Conservation (phyloP, 2,888 invertebrate species). For the Temnothorax rugatulus region DNA sequence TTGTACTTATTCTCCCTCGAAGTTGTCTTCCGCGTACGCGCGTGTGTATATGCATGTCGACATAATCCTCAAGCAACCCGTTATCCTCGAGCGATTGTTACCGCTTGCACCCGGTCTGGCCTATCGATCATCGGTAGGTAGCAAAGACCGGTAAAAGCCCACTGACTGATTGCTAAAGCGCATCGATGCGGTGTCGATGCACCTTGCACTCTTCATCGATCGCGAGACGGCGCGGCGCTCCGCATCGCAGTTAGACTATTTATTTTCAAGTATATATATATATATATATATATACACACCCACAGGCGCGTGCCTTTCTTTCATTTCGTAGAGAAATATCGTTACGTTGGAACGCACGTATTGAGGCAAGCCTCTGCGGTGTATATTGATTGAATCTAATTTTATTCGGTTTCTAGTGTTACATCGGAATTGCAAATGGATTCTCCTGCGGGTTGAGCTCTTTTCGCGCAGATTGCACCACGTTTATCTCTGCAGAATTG, state of each 20-base stretch:
- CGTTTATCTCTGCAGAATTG: slow-evolving; percentile 39
- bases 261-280: slow-evolving; percentile 15
- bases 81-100: slow-evolving; percentile 46
- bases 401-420: slow-evolving; percentile 48
- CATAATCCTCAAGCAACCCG: slow-evolving; percentile 38
- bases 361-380: slow-evolving; percentile 4
- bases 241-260: slow-evolving; percentile 30
- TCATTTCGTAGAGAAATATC: slow-evolving; percentile 27
- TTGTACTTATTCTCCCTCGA: slow-evolving; percentile 11
- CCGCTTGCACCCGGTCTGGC: slow-evolving; percentile 7
- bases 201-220: slow-evolving; percentile 60
- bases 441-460: slow-evolving; percentile 7
- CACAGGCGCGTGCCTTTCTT: slow-evolving; percentile 32
- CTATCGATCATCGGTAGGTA: slow-evolving; percentile 47
- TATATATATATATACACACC: no score
- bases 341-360: slow-evolving; percentile 40
- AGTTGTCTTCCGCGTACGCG: neutral
- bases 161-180: slow-evolving; percentile 50
- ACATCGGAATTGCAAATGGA: slow-evolving; percentile 47
- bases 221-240: slow-evolving; percentile 38
- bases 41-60: neutral
- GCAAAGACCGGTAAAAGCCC: slow-evolving; percentile 44
- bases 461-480: slow-evolving; percentile 23
- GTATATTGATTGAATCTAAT: slow-evolving; percentile 49
- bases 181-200: slow-evolving; percentile 31